Conservation (phyloP, 2,797 vertebrate species). For the Xiphorhynchus erythropygius region DNA sequence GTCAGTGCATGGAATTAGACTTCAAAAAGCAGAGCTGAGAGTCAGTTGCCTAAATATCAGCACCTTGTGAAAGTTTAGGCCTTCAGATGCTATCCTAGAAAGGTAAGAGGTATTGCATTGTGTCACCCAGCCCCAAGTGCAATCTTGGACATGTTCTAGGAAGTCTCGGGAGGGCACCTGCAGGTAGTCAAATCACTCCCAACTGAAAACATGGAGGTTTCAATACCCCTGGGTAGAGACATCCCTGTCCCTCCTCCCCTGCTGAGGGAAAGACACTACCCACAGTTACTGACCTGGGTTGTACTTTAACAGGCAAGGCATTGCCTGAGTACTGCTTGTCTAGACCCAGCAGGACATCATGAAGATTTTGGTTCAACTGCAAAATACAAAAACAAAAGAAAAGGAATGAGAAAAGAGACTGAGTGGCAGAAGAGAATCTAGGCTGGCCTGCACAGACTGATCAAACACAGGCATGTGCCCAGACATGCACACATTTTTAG, state of each 20-base stretch:
- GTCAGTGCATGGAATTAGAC: background rate
- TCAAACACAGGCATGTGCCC: background rate
- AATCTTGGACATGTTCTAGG: background rate
- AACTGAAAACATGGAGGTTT: background rate
- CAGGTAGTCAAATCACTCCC: background rate
- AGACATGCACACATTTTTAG: background rate
- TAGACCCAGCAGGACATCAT: slow-evolving; percentile 90
- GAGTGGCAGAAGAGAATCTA: background rate
- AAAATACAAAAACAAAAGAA: slow-evolving; percentile 29
- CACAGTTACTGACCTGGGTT: slow-evolving; percentile 78
- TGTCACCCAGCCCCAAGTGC: background rate
- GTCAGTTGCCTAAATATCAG: background rate
- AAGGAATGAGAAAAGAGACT: background rate
- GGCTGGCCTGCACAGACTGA: background rate
- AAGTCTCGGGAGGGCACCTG: background rate
- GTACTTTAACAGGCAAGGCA: slow-evolving; percentile 77
- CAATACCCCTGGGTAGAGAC: background rate
- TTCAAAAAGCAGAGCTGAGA: background rate
- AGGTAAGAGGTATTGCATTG: background rate
- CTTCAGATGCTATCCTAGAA: background rate
- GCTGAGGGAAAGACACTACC: background rate
- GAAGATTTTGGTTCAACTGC: slow-evolving; percentile 92
- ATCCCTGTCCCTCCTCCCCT: background rate
- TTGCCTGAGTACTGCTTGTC: slow-evolving; percentile 85
- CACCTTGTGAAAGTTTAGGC: background rate